Base-by-base conservation (phyloP, 1,140 invertebrate species). In the Apolygus lucorum region DNA sequence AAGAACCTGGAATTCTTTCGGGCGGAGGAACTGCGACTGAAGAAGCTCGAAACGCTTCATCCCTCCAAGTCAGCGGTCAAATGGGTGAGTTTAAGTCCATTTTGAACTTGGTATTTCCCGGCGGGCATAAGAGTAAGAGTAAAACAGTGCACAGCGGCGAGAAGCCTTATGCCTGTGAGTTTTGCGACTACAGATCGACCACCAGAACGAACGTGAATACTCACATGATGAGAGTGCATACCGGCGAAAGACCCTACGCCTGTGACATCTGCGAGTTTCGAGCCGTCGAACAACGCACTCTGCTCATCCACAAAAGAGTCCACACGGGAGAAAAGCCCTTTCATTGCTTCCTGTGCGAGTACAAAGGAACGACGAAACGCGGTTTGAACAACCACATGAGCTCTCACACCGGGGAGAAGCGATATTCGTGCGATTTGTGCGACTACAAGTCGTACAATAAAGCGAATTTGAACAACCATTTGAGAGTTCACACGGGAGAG, bases 401-500 rank as follows among this genome's bases (percentile, higher is more conserved):
- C 2, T 80, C 83, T 17, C 86, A 87, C 73, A 86, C 85, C 0
- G 85, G 85, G 0, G 84, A 86, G 71, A 82, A 84, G 64, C 85
- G 86, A 0, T 87, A 84, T 72, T 78, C 79, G 0, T 88, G 87
- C 73, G 81, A 81, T 1, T 79, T 80, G 42, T 88, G 87, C 74
- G 76, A 80, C 34, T 82, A 80, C 69, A 28, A 26, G 17, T 25
- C 84, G 85, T 0, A 89, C 88, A 75, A 88, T 87, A 62, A 82
- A 87, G 4, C 88, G 73, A 88, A 88, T 74, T 75, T 89, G 4
- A 87, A 88, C 75, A 88, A 88, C 26, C 79, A 80, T 67, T 78
- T 77, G 75, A 72, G 59, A 28, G 24, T 22, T 14, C 65, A 67
- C 28, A 24, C 65, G 2, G 49, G 29, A 1, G 71, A 72, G 25